These are phyloP conservation scores for Notothenia coriiceps DNA, from an alignment of 2,113 vertebrate species.

Conservation along the genomic window DNA sequence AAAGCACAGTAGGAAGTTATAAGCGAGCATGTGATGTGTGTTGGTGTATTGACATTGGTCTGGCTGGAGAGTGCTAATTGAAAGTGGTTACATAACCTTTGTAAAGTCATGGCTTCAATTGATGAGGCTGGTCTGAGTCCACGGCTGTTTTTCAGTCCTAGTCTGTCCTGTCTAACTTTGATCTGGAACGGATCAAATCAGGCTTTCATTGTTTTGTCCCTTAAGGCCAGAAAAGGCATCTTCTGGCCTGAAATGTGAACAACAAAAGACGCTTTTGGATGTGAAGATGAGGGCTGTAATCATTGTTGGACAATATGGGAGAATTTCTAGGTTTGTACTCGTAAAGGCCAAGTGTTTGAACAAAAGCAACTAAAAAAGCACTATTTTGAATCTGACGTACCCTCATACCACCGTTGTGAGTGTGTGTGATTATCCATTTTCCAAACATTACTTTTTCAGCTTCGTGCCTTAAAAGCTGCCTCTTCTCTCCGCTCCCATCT, in stretches of 20 bases:
- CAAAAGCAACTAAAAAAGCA: neutral
- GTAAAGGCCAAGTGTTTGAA: neutral
- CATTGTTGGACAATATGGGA: neutral
- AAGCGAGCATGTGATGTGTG: too few species aligned
- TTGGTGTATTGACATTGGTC: too few species aligned
- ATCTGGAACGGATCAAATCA: neutral
- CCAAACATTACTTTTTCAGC: too few species aligned
- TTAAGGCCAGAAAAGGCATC: too few species aligned
- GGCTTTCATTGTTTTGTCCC: neutral
- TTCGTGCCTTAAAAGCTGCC: neutral
- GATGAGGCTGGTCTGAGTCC: too few species aligned
- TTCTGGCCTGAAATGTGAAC: neutral
- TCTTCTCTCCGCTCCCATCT: neutral
- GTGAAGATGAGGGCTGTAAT: neutral
- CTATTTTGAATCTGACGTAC: neutral
- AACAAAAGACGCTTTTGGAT: neutral
- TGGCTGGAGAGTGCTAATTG: too few species aligned
- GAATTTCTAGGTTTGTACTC: neutral
- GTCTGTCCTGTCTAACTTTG: too few species aligned
- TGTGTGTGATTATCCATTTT: neutral
- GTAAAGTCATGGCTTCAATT: too few species aligned
- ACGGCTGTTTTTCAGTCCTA: too few species aligned
- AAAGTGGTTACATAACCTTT: too few species aligned
- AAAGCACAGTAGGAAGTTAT: too few species aligned
- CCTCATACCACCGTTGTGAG: neutral